Evolutionary conservation across 2,888 invertebrate genomes (phyloP), one percentile per base, ranked within the genome.

Genomic region (Philereme vetulata): DNA sequence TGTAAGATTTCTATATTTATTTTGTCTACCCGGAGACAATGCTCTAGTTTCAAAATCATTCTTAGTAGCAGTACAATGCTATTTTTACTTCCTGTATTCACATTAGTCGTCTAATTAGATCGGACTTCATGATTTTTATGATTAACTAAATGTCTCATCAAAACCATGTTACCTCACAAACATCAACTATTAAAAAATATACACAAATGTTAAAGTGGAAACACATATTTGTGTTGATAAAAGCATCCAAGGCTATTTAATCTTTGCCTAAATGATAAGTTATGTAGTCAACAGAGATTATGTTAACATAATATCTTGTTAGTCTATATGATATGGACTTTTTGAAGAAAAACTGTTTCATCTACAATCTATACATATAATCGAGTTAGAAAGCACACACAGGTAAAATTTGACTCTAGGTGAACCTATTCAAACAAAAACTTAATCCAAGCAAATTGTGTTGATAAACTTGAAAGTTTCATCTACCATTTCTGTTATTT

Each of bases 1-100:
- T 86, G 78, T 78, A 81, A 72, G 71, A 82, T 76, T 77, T 82
- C 86, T 88, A 86, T 80, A 80, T 85, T 80, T 85, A 85, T 79
- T 8, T 76, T 82, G 77, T 81, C 82, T 21, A 80, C 79, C 74
- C 69, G 75, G 75, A 80, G 80, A 81, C 76, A 80, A 75, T 82
- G 81, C 62, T 78, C 83, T 77, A 79, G 67, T 82, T 83, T 71
- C 56, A 54, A 68, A 68, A 64, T 44, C 66, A 62, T 57, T 65
- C 59, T 40, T 56, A 60, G 67, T 55, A 67, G 56, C 60, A 21
- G 8, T 68, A 54, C 62, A 42, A 57, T 68, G 62, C 60, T 70
- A 49, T 64, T 62, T 52, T 48, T 58, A 52, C 34, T 53, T 53
- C 67, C 52, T 56, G n/a, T 58, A 21, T 50, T 55, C 42, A 63